Percentiles rank a stretch among this genome's conserved stretches.
Conservation (phyloP, 92 coral and sea anemone species). For the Porites lobata region DNA sequence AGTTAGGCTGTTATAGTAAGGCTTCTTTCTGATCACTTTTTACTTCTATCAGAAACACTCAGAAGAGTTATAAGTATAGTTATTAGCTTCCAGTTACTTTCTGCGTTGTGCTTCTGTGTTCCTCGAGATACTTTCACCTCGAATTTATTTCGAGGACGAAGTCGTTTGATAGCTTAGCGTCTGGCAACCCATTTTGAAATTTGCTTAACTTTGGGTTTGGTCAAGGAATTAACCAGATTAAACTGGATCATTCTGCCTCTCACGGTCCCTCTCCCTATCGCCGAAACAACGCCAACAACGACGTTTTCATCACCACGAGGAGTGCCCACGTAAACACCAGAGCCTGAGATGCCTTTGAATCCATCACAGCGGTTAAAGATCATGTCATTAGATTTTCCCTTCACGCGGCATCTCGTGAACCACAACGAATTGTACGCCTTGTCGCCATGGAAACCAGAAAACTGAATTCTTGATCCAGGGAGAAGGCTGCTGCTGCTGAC, state of each 20-base stretch:
- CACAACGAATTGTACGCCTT: constrained; percentile 84
- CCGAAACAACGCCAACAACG: constrained; percentile 83
- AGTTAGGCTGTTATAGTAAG: no score
- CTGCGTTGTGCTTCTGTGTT: no score
- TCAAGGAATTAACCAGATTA: constrained; percentile 80
- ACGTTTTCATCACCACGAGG: constrained; percentile 50
- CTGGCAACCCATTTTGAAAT: constrained; percentile 77
- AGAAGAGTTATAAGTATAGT: no score
- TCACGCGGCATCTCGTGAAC: constrained; percentile 71
- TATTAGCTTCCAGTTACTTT: no score
- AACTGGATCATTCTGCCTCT: constrained; percentile 62
- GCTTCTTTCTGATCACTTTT: no score
- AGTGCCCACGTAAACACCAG: constrained; percentile 74
- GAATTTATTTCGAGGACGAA: no score
- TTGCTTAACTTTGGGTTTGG: constrained; percentile 62
- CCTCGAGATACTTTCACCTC: no score
- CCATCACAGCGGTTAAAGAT: constrained; percentile 81
- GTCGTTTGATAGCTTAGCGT: not conserved
- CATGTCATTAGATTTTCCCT: constrained; percentile 60
- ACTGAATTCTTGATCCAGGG: constrained; percentile 73
- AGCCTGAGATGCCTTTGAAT: constrained; percentile 85
- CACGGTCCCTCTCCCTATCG: constrained; percentile 66
- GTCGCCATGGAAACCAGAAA: constrained; percentile 90
- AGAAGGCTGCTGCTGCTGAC: constrained; percentile 63
- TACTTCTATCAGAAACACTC: no score